These are phyloP conservation scores for Passerina amoena DNA, from an alignment of 2,113 vertebrate genomes.

Conservation along the genomic window DNA sequence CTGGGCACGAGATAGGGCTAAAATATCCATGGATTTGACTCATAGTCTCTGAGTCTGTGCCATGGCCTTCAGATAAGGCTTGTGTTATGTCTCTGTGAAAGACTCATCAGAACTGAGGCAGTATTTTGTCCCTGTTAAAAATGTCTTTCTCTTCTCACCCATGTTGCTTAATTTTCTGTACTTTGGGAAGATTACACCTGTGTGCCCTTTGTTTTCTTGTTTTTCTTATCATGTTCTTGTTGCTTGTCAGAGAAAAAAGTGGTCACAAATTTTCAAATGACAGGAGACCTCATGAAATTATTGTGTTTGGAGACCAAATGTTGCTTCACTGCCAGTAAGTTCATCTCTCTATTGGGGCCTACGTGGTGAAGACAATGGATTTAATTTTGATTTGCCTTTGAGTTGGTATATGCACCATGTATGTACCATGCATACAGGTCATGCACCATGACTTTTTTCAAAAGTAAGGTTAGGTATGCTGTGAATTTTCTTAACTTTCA, in stretches of 20 bases:
- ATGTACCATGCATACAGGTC: background rate
- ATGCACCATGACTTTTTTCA: background rate
- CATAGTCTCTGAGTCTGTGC: background rate
- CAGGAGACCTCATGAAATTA: background rate
- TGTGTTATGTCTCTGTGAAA: background rate
- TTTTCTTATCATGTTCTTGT: background rate
- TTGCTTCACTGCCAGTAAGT: background rate
- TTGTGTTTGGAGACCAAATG: background rate
- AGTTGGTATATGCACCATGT: background rate
- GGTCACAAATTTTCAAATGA: background rate
- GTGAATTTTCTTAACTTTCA: background rate
- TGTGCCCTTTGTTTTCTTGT: background rate
- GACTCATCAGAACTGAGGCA: background rate
- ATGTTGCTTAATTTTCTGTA: background rate
- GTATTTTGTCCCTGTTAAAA: background rate
- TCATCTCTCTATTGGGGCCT: background rate
- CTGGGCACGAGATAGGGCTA: rapidly evolving
- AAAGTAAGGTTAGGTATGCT: background rate
- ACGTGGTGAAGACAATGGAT: rapidly evolving
- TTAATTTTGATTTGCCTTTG: background rate
- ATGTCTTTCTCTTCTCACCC: background rate
- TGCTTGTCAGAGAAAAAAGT: background rate
- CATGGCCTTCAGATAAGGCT: background rate
- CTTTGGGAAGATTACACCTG: background rate
- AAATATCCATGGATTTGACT: background rate